Base-by-base conservation (phyloP, 2,113 vertebrate genomes). In the Plotosus lineatus region DNA sequence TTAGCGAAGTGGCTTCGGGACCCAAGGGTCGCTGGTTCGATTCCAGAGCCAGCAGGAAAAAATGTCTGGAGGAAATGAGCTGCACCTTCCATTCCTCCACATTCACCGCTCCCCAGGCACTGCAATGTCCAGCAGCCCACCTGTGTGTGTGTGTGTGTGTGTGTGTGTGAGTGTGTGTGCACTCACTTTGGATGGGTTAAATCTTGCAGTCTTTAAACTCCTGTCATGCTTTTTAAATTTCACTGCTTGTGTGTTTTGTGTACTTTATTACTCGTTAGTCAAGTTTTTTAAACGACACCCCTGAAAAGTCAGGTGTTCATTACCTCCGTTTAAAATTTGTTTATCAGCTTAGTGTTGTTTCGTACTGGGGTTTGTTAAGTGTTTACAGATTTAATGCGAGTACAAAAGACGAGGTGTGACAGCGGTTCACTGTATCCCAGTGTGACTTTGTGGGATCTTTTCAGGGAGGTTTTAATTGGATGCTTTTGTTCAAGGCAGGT, bases 381-480 rank as follows among this genome's bases (percentile, higher is more conserved):
- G 85, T 92, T 89, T 88, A 84, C 84, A 87, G 87, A 88, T 88
- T 84, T 73, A 77, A 75, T 60, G 76, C 76, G 23, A 63, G 61
- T 74, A 85, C 66, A 40, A 75, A 75, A 21, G 3, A 21, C 23
- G 71, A 42, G 15, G 80, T 82, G 84, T 75, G 76, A 78, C 69
- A 74, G 75, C 53, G 69, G 53, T 79, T 79, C 36, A 26, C 73
- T 11, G 21, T 26, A 4, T 56, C 36, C 79, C 79, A 63, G 56
- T 85, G 84, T 84, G 40, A 73, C 84, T 82, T 40, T 78, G 53
- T 44, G 85, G 77, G 77, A 66, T 87, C 46, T 58, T 82, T 86
- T 78, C 44, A 82, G 51, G 83, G 55, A 80, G 86, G 53, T 50
- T 77, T 87, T 90, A 89, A 91, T 89, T 90, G 89, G 84, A 40